A percentile compares a stretch with the other conserved stretches of the same genome.
phyloP scores from a whole-genome alignment of 2,797 vertebrate genomes.

The Centropyge bicolor region DNA sequence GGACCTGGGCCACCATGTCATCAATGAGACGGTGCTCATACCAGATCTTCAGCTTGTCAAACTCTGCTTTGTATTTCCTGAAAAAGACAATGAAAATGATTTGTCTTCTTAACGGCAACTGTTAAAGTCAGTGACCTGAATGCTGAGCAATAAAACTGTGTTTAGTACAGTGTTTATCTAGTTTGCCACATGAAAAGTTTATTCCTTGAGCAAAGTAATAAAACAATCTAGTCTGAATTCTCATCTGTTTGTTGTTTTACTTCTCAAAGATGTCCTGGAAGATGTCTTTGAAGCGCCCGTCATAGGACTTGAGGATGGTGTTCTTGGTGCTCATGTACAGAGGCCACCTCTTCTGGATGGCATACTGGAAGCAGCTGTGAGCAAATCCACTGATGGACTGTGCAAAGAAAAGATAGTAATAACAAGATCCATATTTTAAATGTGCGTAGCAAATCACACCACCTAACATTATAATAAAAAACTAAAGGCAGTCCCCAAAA shows the following conservation, averaged over 20 bases:
- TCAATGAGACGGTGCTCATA: slow-evolving; percentile 98
- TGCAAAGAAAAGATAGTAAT: not conserved
- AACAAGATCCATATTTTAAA: not conserved
- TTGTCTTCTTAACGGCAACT: not conserved
- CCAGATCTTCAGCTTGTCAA: slow-evolving; percentile 97
- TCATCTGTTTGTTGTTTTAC: slow-evolving; percentile 75
- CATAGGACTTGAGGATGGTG: slow-evolving; percentile 96
- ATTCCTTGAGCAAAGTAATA: not conserved
- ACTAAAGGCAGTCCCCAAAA: not conserved
- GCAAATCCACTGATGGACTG: slow-evolving; percentile 97
- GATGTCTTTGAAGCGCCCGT: slow-evolving; percentile 97
- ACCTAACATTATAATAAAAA: not conserved
- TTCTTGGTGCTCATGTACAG: slow-evolving; percentile 99
- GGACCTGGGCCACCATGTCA: slow-evolving; percentile 97
- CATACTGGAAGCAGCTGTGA: slow-evolving; percentile 98
- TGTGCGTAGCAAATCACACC: not conserved
- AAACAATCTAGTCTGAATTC: not conserved
- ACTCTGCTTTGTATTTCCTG: slow-evolving; percentile 94
- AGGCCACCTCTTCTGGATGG: slow-evolving; percentile 95
- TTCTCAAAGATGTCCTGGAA: slow-evolving; percentile 95
- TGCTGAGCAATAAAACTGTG: not conserved
- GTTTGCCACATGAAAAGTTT: not conserved
- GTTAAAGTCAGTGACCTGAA: not conserved
- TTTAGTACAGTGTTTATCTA: not conserved
- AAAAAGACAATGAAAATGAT: not conserved